phyloP scores from a whole-genome alignment of 2,113 vertebrate genomes.

The Cavia porcellus region DNA sequence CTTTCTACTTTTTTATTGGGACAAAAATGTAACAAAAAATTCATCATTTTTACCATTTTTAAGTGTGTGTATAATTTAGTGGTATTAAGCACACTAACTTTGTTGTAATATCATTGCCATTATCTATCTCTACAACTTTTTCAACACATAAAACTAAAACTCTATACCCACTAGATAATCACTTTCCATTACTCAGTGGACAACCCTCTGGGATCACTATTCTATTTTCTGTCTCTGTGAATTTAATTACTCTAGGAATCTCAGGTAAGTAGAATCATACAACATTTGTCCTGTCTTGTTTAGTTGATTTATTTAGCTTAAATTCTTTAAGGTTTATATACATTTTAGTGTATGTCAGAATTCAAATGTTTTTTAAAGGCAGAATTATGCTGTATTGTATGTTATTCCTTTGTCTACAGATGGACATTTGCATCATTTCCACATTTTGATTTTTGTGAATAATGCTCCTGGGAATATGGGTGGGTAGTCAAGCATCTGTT shows the following conservation, averaged over 20 bases:
- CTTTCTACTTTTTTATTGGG: background rate
- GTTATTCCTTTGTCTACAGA: background rate
- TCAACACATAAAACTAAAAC: background rate
- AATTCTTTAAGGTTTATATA: background rate
- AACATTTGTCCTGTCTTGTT: background rate
- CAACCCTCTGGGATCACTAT: too few species aligned
- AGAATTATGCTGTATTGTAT: background rate
- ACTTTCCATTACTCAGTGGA: too few species aligned
- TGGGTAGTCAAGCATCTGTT: background rate
- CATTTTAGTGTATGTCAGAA: background rate
- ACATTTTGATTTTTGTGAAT: background rate
- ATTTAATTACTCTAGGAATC: background rate
- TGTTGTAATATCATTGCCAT: background rate
- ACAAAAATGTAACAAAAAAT: background rate
- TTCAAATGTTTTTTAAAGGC: background rate
- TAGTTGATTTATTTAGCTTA: background rate
- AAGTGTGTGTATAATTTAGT: accelerated
- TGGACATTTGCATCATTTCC: background rate
- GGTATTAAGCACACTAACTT: background rate
- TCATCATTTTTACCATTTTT: background rate
- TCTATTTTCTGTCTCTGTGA: background rate
- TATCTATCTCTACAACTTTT: background rate
- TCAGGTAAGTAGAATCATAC: background rate
- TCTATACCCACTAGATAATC: background rate
- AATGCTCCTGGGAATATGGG: background rate